Evolutionary conservation across 2,113 vertebrate species (phyloP).

Genomic region (Charina bottae): DNA sequence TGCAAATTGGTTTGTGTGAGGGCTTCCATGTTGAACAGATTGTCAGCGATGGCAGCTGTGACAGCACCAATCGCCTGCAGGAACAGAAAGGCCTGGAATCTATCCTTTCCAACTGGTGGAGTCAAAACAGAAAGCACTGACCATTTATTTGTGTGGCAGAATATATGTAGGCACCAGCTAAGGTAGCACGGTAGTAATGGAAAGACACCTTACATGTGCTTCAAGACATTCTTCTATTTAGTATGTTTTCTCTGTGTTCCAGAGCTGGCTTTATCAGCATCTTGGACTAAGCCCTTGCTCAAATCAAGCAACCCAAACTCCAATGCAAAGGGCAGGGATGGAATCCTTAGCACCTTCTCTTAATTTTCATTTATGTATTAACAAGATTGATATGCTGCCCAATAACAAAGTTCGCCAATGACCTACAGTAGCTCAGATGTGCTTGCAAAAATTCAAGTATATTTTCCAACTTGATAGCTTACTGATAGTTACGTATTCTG

Average conservation of each 20-base stretch:
- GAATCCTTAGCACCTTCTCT: not conserved
- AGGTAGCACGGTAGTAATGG: not conserved
- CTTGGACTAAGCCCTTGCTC: not conserved
- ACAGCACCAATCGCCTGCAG: not conserved
- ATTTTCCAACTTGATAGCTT: not conserved
- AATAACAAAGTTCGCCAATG: not conserved
- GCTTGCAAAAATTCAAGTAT: not conserved
- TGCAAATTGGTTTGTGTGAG: not conserved
- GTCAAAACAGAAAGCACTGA: not conserved
- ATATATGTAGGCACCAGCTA: no score
- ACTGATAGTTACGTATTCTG: not conserved
- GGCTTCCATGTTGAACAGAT: not conserved
- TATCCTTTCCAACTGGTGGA: not conserved
- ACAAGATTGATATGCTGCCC: not conserved
- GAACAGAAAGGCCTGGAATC: not conserved
- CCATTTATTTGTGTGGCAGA: not conserved
- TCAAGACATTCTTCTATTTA: not conserved
- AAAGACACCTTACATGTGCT: not conserved
- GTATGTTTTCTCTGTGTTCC: not conserved
- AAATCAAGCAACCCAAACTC: not conserved
- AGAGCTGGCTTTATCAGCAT: not conserved
- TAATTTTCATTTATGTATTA: not conserved
- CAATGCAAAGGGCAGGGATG: not conserved
- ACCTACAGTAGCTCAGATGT: not conserved
- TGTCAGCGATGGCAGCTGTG: not conserved